Base-by-base conservation (phyloP, 2,888 invertebrate species). In the Brachylomia viminalis region DNA sequence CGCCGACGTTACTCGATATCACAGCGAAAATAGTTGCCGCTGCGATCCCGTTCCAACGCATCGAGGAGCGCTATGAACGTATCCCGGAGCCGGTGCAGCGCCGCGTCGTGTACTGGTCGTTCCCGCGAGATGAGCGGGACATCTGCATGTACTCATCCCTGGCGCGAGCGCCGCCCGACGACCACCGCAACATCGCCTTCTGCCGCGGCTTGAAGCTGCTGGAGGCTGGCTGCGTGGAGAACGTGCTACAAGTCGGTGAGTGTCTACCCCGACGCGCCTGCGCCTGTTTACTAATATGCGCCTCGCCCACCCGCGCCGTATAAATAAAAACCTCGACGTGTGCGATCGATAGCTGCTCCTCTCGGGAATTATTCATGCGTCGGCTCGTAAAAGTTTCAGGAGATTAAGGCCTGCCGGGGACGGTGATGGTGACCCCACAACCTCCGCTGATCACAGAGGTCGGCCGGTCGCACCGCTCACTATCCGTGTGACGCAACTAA, bases 121-220 rank as follows among this genome's bases (percentile, higher is more conserved):
- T 98, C 96, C 98, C 98, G 88, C 97, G 98, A 91, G 98, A 98
- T 93, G 98, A 98, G 95, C 97, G 98, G 92, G 98, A 98, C 96
- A 98, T 98, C 94, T 98, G 98, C 96, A 98, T 98, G 98, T 98
- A 98, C 96, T 98, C 98, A 89, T 98, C 98, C 88, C 97, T 98
- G 95, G 96, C 96, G 92, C 95, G 97, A 82, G 96, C 96, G 93
- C 96, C 97, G 84, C 96, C 97, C 88, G 97, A 97, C 92, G 98
- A 98, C 96, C 97, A 97, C 94, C 98, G 98, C 95, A 98, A 98
- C 97, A 97, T 98, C 92, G 98, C 98, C 92, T 98, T 98, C 97
- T 98, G 98, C 97, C 98, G 98, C 94, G 98, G 98, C 94, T 97
- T 98, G 94, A 98, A 98, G 95, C 97, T 98, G 91, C 97, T 98